phyloP scores from a whole-genome alignment of 2,797 vertebrate genomes.

The Buceros bicornis region DNA sequence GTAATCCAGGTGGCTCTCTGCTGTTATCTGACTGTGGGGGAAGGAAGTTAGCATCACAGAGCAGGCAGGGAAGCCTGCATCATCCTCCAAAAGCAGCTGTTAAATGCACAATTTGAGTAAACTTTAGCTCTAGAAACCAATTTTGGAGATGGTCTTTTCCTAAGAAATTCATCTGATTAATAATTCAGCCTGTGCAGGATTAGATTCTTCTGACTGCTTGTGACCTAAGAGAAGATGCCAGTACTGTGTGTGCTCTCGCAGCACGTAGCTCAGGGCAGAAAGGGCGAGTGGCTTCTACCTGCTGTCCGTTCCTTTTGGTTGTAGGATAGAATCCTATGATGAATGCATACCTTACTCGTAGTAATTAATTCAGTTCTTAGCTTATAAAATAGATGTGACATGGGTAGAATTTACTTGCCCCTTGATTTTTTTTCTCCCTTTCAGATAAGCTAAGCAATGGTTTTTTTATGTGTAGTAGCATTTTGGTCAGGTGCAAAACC shows the following conservation, averaged over 20 bases:
- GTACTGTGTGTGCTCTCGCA: background rate
- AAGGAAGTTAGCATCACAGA: background rate
- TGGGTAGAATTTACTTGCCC: background rate
- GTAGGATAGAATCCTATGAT: background rate
- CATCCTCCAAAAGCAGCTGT: background rate
- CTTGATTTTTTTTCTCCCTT: background rate
- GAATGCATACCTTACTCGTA: background rate
- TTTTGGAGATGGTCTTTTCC: background rate
- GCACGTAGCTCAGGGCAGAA: background rate
- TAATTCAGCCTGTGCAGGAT: background rate
- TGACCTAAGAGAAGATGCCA: background rate
- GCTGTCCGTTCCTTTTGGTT: background rate
- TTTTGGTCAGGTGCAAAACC: background rate
- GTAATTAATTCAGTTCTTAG: background rate
- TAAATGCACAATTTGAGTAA: background rate
- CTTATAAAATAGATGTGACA: background rate
- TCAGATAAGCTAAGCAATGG: background rate
- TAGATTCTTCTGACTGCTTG: background rate
- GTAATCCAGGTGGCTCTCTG: background rate
- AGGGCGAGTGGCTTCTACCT: background rate
- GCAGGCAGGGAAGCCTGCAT: background rate
- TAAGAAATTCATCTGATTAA: background rate
- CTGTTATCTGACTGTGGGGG: fast-evolving
- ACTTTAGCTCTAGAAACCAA: background rate
- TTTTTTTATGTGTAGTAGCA: background rate